A percentile compares a stretch with the other conserved stretches of the same genome.
Evolutionary conservation across 2,797 vertebrate genomes (phyloP).

Genomic region (Gadopsis bispinosus): DNA sequence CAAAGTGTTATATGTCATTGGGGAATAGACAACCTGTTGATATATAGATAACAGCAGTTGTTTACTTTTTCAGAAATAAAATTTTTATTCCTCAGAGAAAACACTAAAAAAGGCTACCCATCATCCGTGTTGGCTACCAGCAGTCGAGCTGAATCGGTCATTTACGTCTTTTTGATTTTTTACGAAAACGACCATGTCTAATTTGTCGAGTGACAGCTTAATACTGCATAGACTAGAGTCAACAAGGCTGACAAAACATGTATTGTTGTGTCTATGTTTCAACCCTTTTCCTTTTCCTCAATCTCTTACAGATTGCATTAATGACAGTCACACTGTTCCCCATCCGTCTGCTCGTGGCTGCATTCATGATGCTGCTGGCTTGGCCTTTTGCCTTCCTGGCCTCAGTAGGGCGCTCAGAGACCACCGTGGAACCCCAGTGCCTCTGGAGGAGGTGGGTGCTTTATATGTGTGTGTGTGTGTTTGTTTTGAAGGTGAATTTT

Average conservation of each 20-base stretch:
- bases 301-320: conserved; percentile 89
- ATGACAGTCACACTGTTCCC: conserved; percentile 98
- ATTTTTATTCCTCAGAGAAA: no score
- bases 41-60: no score
- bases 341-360: conserved; percentile 92
- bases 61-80: no score
- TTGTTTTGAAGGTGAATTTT: background rate
- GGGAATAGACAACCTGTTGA: no score
- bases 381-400: conserved; percentile 96
- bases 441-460: conserved; percentile 94
- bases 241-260: background rate
- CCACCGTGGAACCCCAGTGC: conserved; percentile 88
- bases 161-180: no score
- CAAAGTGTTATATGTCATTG: no score
- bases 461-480: background rate
- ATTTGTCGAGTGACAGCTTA: background rate
- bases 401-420: conserved; percentile 89
- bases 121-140: no score
- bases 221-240: background rate
- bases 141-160: no score
- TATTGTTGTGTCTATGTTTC: background rate
- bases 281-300: conserved; percentile 12
- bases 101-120: no score
- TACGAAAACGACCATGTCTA: no score
- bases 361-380: conserved; percentile 97